Evolutionary conservation across 1,140 invertebrate species (phyloP).

Genomic region (Bombus ignitus): DNA sequence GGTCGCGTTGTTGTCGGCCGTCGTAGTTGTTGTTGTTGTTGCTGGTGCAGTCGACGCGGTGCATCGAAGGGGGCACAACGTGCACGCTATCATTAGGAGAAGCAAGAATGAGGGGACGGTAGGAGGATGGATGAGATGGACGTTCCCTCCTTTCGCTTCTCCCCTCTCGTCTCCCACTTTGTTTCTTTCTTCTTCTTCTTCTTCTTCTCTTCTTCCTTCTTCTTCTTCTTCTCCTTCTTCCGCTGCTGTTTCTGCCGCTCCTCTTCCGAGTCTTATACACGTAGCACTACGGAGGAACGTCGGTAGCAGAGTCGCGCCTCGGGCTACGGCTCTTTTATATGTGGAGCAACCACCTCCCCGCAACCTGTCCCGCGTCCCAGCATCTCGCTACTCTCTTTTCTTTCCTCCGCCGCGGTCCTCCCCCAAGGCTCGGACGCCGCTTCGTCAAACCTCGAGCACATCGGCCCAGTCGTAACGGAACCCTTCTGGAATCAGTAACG

Average conservation of each 20-base stretch:
- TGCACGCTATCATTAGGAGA: constrained; percentile 78
- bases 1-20: constrained; percentile 36
- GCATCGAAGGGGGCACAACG: constrained; percentile 57
- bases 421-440: constrained; percentile 46
- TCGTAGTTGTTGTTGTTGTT: constrained; percentile 28
- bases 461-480: constrained; percentile 47
- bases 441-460: constrained; percentile 13
- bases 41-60: constrained; percentile 55
- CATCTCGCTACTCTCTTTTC: constrained; percentile 26
- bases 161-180: constrained; percentile 24
- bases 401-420: constrained; percentile 50
- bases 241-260: constrained; percentile 36
- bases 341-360: constrained; percentile 64
- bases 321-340: constrained; percentile 70
- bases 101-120: constrained; percentile 69
- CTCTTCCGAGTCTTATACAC: constrained; percentile 28
- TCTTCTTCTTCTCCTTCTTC: constrained; percentile 11
- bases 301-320: constrained; percentile 69
- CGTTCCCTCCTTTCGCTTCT: constrained; percentile 41
- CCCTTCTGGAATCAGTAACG: constrained; percentile 43
- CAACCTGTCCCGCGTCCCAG: not conserved
- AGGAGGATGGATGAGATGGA: constrained; percentile 70
- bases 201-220: not conserved
- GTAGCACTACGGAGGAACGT: constrained; percentile 51
- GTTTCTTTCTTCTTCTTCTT: constrained; percentile 11